Percentiles rank a stretch among this genome's conserved stretches.
Evolutionary conservation across 53 echinoderm and acorn worm species (phyloP).

Genomic region (Henricia sp.): DNA sequence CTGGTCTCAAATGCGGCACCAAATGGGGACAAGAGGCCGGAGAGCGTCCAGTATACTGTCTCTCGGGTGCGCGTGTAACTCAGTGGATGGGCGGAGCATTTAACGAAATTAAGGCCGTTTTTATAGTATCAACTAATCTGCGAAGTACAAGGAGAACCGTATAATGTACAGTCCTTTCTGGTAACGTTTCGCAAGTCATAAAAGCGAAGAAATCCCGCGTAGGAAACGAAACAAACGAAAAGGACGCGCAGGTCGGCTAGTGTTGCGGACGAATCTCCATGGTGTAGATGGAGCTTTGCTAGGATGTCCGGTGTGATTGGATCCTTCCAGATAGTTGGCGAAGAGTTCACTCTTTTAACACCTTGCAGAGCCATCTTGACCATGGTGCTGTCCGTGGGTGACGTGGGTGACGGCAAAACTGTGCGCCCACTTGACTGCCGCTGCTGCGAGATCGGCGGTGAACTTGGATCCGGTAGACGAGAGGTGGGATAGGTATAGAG

Average conservation of each 20-base stretch:
- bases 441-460: too few relatives aligned
- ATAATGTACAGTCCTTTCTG: not conserved
- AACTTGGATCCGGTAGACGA: too few relatives aligned
- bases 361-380: conserved; percentile 21
- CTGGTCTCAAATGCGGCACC: not conserved
- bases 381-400: conserved; percentile 28
- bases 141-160: too few relatives aligned
- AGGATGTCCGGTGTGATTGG: conserved; percentile 39
- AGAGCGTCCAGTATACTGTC: conserved; percentile 6
- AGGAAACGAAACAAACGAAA: conserved; percentile 31
- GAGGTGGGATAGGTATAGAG: too few relatives aligned
- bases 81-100: too few relatives aligned
- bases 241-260: conserved; percentile 12
- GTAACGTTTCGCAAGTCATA: conserved; percentile 5
- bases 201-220: conserved; percentile 45
- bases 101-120: too few relatives aligned
- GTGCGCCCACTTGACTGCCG: too few relatives aligned
- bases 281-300: not conserved
- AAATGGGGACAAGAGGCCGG: not conserved
- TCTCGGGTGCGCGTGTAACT: not conserved
- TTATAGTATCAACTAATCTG: too few relatives aligned
- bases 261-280: not conserved
- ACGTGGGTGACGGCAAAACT: too few relatives aligned
- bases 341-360: not conserved
- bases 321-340: conserved; percentile 15